Evolutionary conservation across 2,113 vertebrate species (phyloP).

Genomic region (Hemichromis elongatus): DNA sequence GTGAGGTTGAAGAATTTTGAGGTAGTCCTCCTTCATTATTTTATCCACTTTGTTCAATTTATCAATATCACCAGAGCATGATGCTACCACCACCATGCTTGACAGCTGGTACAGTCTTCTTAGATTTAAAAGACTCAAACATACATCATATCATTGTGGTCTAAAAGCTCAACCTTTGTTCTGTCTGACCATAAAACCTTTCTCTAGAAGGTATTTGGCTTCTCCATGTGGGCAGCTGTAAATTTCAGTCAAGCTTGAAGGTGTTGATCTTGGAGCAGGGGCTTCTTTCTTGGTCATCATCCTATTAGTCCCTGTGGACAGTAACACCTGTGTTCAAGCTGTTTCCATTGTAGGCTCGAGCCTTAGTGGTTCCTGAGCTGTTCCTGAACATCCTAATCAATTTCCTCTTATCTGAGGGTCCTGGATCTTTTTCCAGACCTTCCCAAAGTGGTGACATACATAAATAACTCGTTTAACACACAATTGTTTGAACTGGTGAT

Average conservation of each 20-base stretch:
- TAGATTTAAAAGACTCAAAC: not conserved
- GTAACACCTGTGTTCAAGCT: not conserved
- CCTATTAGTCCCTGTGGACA: not conserved
- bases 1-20: not conserved
- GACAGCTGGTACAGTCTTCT: not conserved
- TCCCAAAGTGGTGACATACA: not conserved
- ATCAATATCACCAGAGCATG: not conserved
- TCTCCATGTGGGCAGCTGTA: not conserved
- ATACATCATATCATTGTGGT: not conserved
- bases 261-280: not conserved
- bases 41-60: not conserved
- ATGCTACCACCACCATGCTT: not conserved
- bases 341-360: not conserved
- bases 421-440: not conserved
- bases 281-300: not conserved
- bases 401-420: not conserved
- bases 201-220: not conserved
- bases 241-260: not conserved
- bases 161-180: not conserved
- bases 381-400: not conserved
- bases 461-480: not conserved
- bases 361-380: not conserved
- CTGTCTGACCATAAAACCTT: not conserved
- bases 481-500: not conserved
- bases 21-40: not conserved